Evolutionary conservation across 2,797 vertebrate species (phyloP).

Genomic region (Rhadinocentrus ornatus): DNA sequence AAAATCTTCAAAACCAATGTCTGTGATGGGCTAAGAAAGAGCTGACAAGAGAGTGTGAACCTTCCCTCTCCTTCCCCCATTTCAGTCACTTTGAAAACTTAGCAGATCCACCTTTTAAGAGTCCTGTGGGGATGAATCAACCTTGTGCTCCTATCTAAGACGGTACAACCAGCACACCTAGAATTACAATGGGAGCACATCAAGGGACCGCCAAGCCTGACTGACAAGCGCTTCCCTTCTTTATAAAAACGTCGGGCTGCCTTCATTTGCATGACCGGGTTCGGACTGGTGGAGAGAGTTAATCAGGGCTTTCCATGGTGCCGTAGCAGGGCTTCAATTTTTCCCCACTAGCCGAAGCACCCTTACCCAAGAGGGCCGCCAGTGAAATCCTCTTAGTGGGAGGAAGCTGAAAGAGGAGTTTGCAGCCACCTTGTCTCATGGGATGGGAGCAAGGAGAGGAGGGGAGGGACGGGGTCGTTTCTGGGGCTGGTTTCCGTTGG

Average conservation of each 20-base stretch:
- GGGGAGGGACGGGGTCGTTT: neutral
- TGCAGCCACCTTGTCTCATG: constrained; percentile 42
- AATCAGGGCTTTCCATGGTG: constrained; percentile 74
- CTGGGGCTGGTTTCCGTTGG: constrained; percentile 48
- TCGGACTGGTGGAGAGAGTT: constrained; percentile 64
- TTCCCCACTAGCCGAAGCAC: constrained; percentile 47
- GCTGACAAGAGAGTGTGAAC: constrained; percentile 71
- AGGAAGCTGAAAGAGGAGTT: constrained; percentile 42
- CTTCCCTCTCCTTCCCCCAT: constrained; percentile 30
- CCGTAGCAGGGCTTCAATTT: constrained; percentile 47
- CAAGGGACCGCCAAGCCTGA: constrained; percentile 80
- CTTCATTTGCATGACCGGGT: constrained; percentile 73
- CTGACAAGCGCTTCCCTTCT: constrained; percentile 70
- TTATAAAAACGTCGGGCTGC: constrained; percentile 46
- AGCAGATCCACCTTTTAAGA: constrained; percentile 76
- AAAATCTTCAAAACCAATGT: constrained; percentile 74
- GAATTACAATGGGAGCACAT: constrained; percentile 77
- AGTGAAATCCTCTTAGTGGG: constrained; percentile 77
- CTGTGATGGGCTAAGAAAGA: constrained; percentile 73
- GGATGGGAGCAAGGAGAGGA: constrained; percentile 15
- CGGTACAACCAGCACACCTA: constrained; percentile 72
- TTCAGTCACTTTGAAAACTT: constrained; percentile 81
- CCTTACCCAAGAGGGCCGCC: constrained; percentile 52
- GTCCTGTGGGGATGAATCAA: constrained; percentile 75
- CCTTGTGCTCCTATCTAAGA: constrained; percentile 72